Evolutionary conservation across 2,113 vertebrate species (phyloP).

Genomic region (Nymphicus hollandicus): DNA sequence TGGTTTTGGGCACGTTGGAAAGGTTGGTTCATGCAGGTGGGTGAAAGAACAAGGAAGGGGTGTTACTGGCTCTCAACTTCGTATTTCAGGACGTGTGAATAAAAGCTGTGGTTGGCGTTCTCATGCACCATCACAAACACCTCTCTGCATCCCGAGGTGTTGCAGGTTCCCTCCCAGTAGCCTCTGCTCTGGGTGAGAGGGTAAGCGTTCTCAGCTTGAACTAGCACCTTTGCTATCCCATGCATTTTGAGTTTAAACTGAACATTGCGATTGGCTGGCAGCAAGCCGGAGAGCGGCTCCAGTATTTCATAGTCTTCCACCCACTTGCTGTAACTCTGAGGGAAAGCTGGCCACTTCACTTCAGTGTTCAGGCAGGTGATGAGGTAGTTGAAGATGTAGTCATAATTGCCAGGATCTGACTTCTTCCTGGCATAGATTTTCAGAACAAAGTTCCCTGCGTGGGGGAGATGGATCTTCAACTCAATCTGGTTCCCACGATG

Average conservation of each 20-base stretch:
- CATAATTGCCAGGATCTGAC: slow-evolving; percentile 70
- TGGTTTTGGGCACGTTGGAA: background rate
- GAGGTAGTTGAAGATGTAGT: slow-evolving; percentile 81
- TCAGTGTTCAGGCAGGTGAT: slow-evolving; percentile 74
- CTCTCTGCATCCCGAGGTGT: slow-evolving; percentile 73
- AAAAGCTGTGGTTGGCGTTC: slow-evolving; percentile 77
- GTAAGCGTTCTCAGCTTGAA: slow-evolving; percentile 65
- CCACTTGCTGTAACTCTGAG: slow-evolving; percentile 75
- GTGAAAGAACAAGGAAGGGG: background rate
- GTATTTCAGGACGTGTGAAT: slow-evolving; percentile 78
- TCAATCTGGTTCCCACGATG: slow-evolving; percentile 62
- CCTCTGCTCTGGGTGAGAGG: slow-evolving; percentile 66
- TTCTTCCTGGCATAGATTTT: slow-evolving; percentile 78
- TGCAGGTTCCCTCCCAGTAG: slow-evolving; percentile 81
- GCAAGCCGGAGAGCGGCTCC: slow-evolving; percentile 76
- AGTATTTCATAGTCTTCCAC: slow-evolving; percentile 74
- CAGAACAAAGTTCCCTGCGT: slow-evolving; percentile 75
- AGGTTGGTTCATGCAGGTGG: background rate
- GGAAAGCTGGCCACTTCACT: slow-evolving; percentile 79
- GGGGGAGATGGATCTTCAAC: slow-evolving; percentile 78
- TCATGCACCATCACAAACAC: slow-evolving; percentile 78
- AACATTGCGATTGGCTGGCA: slow-evolving; percentile 74
- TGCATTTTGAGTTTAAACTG: slow-evolving; percentile 78
- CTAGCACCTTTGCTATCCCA: slow-evolving; percentile 71
- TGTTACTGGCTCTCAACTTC: slow-evolving; percentile 71